These are phyloP conservation scores for Heliconius erato DNA, from an alignment of 2,888 invertebrate genomes.

Conservation along the genomic window DNA sequence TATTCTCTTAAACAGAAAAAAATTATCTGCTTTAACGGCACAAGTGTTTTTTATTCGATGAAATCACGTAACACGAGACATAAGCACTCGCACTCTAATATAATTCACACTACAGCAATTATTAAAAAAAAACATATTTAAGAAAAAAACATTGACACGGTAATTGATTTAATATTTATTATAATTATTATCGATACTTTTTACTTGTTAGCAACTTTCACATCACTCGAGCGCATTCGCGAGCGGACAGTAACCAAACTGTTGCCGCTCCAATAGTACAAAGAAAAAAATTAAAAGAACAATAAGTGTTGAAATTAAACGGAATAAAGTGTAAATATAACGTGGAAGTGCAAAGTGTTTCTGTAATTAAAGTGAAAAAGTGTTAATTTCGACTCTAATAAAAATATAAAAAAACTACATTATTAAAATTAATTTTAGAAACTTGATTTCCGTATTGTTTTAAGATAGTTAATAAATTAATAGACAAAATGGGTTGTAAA, in stretches of 20 bases:
- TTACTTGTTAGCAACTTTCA: constrained; percentile 47
- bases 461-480: not conserved
- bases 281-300: constrained; percentile 34
- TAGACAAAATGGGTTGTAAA: constrained; percentile 89
- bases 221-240: constrained; percentile 50
- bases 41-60: not conserved
- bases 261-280: constrained; percentile 58
- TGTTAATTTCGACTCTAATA: no score
- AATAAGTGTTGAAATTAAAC: constrained; percentile 12
- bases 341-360: not conserved
- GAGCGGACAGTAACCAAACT: constrained; percentile 60
- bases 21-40: not conserved
- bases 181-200: constrained; percentile 47
- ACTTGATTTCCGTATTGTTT: not conserved
- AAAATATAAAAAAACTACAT: no score
- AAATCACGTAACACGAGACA: not conserved
- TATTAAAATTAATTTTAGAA: no score
- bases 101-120: not conserved
- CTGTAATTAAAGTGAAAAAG: not conserved
- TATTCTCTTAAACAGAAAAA: not conserved
- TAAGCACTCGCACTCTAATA: not conserved
- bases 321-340: not conserved
- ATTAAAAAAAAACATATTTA: not conserved
- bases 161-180: constrained; percentile 37
- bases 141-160: not conserved